These are phyloP conservation scores for Rutilus rutilus DNA, from an alignment of 2,113 vertebrate genomes.

Conservation along the genomic window DNA sequence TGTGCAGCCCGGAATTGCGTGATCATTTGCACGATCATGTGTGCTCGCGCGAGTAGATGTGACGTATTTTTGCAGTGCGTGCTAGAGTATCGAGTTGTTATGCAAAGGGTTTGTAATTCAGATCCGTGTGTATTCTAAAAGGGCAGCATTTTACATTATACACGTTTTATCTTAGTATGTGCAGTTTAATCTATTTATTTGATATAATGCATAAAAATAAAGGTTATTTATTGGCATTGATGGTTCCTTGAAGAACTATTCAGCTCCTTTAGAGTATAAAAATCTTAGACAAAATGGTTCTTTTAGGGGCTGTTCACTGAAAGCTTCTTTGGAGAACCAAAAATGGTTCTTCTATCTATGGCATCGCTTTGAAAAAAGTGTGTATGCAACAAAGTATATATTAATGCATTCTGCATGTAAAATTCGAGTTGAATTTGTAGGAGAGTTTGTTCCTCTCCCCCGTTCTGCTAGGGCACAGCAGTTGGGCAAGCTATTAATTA, in stretches of 20 bases:
- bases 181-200: neutral
- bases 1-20: constrained; percentile 5
- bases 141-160: neutral
- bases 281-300: no score
- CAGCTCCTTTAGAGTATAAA: no score
- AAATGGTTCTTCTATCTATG: no score
- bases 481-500: constrained; percentile 62
- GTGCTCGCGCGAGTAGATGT: neutral
- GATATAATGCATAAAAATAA: neutral
- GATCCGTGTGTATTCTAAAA: neutral
- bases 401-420: neutral
- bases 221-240: no score
- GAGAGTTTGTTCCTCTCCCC: constrained; percentile 28
- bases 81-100: neutral
- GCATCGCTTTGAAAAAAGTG: no score
- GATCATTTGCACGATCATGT: neutral
- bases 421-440: neutral
- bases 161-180: neutral
- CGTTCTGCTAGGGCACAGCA: constrained; percentile 45
- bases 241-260: no score
- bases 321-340: no score
- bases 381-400: neutral
- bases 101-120: neutral
- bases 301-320: no score
- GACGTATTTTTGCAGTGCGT: neutral